phyloP scores from a whole-genome alignment of 2,113 vertebrate genomes.

The Thamnophis sirtalis region DNA sequence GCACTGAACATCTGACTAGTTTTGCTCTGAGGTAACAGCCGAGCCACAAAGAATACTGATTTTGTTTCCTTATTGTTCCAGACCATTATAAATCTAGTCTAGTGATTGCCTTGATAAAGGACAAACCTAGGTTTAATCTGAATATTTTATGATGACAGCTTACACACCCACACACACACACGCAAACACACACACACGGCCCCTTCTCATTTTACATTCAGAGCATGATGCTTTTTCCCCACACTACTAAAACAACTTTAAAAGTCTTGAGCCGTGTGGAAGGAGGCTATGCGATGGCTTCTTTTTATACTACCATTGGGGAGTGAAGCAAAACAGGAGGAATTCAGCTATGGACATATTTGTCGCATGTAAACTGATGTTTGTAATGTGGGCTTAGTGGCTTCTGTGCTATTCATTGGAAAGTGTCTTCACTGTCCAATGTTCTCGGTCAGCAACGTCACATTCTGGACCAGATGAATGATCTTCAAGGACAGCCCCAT shows the following conservation, averaged over 20 bases:
- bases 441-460: not conserved
- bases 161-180: not conserved
- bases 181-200: not conserved
- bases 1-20: not conserved
- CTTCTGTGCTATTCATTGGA: not conserved
- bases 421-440: not conserved
- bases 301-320: not conserved
- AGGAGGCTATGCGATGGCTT: not conserved
- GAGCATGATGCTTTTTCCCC: not conserved
- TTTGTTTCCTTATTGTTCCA: not conserved
- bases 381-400: not conserved
- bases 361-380: not conserved
- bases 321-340: not conserved
- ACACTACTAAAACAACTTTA: not conserved
- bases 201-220: not conserved
- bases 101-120: not conserved
- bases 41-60: not conserved
- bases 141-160: slow-evolving; percentile 22
- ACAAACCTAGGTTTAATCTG: not conserved
- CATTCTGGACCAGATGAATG: not conserved
- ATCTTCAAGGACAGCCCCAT: not conserved
- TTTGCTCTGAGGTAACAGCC: not conserved
- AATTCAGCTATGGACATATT: not conserved
- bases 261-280: not conserved
- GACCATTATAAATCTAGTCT: not conserved